These are phyloP conservation scores for Willisornis vidua DNA, from an alignment of 2,113 vertebrate species.

Conservation along the genomic window DNA sequence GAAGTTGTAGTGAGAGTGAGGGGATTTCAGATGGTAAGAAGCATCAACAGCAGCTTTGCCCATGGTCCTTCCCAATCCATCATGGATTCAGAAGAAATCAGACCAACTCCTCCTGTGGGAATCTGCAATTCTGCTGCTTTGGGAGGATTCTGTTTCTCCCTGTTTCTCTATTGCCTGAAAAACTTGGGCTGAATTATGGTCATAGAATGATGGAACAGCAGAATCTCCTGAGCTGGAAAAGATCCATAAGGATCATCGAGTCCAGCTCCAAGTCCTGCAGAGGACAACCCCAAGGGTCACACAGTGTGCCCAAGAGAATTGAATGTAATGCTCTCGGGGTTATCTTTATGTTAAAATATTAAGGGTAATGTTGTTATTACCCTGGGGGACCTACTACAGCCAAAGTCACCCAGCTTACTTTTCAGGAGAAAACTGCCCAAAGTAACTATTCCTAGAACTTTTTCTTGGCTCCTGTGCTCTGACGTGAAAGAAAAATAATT, in stretches of 20 bases:
- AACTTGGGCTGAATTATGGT: background rate
- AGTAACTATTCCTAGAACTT: background rate
- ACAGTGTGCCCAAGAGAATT: background rate
- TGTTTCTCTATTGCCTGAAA: background rate
- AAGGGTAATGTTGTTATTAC: background rate
- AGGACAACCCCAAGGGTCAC: background rate
- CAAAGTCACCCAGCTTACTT: background rate
- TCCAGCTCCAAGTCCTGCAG: background rate
- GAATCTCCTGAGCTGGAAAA: background rate
- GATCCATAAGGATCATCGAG: accelerated
- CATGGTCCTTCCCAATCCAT: background rate
- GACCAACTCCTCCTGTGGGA: background rate
- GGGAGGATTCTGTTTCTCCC: background rate
- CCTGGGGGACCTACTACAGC: background rate
- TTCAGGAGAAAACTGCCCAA: background rate
- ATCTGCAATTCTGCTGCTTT: background rate
- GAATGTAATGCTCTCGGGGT: background rate
- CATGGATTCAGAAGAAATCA: background rate
- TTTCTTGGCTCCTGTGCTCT: background rate
- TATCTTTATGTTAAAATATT: background rate
- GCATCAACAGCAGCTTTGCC: background rate
- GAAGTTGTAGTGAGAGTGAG: background rate
- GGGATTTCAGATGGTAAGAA: background rate
- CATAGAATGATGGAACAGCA: background rate
- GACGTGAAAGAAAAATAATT: background rate